Base-by-base conservation (phyloP, 2,113 vertebrate genomes). In the Brachionichthys hirsutus region DNA sequence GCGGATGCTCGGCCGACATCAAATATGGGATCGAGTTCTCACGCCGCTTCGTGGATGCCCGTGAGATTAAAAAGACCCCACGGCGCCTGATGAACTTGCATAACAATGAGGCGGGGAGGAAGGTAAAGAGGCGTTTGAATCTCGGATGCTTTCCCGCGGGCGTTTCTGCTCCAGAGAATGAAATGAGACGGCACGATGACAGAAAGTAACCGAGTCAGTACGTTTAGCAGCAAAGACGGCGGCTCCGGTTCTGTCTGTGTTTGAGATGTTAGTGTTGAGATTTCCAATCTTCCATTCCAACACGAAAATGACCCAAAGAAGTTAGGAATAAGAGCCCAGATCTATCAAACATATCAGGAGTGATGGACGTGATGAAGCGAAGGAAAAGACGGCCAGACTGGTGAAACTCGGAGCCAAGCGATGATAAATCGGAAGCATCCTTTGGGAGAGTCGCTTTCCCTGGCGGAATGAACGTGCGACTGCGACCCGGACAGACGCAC, bases 21-120 rank as follows among this genome's bases (percentile, higher is more conserved):
- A 95, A 95, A 85, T 98, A 99, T 1, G 97, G 97, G 86, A 94
- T 98, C n/a, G 96, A 98, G 84, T 98, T 98, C 92, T 99, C 97
- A 70, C 92, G 94, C 42, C 94, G 94, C 86, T 99, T 99, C 52
- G 96, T 99, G 77, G 97, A 99, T 38, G 97, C 97, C 62, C 92
- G 97, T 0, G 97, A 99, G 92, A 96, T 99, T 78, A 97, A 94
- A 90, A 98, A 99, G 91, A 99, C 94, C 10, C 94, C 95, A 1
- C 91, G 97, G 19, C 93, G 96, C 62, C 94, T 99, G 84, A 99
- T 99, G 97, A 99, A 99, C 89, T 92, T 99, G 65, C 97, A 99
- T 89, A 99, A 99, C 92, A 99, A 98, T 17, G 96, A 98, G 86
- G 97, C 95, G 2, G 97, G 97, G 82, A 92, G 97, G 90, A 99